phyloP scores from a whole-genome alignment of 2,797 vertebrate species.

The Petrocephalus sullivani region DNA sequence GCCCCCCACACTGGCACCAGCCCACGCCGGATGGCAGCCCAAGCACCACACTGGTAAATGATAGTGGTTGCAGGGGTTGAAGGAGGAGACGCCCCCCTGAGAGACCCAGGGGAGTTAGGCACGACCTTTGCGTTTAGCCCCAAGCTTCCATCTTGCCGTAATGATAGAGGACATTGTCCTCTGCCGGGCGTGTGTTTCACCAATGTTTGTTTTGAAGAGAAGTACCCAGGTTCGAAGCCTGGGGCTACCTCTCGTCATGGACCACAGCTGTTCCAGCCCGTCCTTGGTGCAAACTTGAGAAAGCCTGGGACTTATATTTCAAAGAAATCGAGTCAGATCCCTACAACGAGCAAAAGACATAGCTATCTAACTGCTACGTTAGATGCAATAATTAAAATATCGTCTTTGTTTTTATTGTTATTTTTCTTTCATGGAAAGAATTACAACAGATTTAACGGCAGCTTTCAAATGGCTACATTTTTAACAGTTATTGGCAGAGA shows the following conservation, averaged over 20 bases:
- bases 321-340: not conserved
- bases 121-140: conserved; percentile 7
- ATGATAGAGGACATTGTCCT: conserved; percentile 13
- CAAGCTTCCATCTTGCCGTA: conserved; percentile 5
- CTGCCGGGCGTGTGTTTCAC: not conserved
- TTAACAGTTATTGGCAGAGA: not conserved
- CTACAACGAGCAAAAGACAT: not conserved
- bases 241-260: not conserved
- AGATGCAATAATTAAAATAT: not conserved
- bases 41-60: not conserved
- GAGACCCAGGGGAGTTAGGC: not conserved
- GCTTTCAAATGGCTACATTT: not conserved
- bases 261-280: not conserved
- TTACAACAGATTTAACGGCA: not conserved
- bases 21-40: not conserved
- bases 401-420: not conserved
- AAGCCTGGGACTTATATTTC: not conserved
- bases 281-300: not conserved
- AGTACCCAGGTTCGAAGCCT: conserved; percentile 18
- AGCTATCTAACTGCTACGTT: not conserved
- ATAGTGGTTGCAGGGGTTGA: conserved; percentile 3
- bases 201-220: conserved; percentile 11
- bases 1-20: not conserved
- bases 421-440: not conserved
- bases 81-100: not conserved